These are phyloP conservation scores for Orycteropus afer DNA, from an alignment of 2,113 vertebrate species.

Conservation along the genomic window DNA sequence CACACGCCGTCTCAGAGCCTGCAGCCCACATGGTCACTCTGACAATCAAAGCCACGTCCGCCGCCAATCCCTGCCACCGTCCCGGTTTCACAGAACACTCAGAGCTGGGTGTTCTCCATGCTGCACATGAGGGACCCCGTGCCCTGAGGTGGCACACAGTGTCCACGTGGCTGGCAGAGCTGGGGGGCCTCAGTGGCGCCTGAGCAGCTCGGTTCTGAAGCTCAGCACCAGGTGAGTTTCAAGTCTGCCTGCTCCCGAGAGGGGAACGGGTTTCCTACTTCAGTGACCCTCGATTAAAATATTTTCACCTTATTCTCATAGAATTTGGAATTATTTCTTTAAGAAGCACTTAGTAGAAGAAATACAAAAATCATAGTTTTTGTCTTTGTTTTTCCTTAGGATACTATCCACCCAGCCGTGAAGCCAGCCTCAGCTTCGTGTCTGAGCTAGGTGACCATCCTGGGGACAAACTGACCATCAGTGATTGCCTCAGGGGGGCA, in stretches of 20 bases:
- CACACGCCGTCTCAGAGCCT: neutral
- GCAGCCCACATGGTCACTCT: neutral
- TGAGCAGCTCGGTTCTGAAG: too few species aligned
- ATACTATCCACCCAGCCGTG: fast-evolving
- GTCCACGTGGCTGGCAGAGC: fast-evolving
- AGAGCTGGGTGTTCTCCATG: fast-evolving
- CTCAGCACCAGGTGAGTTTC: fast-evolving
- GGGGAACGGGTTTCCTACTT: neutral
- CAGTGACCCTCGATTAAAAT: neutral
- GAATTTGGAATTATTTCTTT: neutral
- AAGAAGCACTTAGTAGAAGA: neutral
- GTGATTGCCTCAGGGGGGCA: neutral
- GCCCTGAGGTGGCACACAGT: fast-evolving
- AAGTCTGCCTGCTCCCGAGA: neutral
- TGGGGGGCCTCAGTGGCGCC: too few species aligned
- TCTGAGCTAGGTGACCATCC: neutral
- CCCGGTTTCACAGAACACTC: neutral
- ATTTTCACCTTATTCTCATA: neutral
- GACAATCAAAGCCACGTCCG: too few species aligned
- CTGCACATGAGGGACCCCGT: fast-evolving
- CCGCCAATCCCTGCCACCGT: neutral
- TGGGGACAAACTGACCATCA: neutral
- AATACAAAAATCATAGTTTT: neutral
- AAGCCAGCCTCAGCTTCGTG: neutral
- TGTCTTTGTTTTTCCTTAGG: neutral